phyloP scores from a whole-genome alignment of 1,140 invertebrate species.

The Neoseiulus cucumeris region DNA sequence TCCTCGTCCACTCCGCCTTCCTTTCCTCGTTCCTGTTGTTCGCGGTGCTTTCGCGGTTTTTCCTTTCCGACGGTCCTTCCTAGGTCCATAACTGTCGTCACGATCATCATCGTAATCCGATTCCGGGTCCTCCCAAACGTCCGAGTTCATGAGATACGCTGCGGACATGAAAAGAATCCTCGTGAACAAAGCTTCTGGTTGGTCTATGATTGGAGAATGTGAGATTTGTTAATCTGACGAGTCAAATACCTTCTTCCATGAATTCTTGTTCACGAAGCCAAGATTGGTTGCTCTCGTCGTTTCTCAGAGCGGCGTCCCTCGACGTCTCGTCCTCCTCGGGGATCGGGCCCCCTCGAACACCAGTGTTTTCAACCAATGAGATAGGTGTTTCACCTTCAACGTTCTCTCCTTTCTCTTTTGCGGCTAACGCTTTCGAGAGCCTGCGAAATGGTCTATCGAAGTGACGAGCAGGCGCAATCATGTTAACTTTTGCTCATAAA shows the following conservation, averaged over 20 bases:
- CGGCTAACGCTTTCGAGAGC: not conserved
- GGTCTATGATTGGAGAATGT: too few relatives aligned
- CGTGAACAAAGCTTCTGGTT: too few relatives aligned
- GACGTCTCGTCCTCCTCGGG: not conserved
- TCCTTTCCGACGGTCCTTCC: not conserved
- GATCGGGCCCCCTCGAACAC: not conserved
- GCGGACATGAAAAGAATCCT: too few relatives aligned
- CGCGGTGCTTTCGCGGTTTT: conserved; percentile 20
- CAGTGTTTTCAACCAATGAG: not conserved
- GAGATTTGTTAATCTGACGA: too few relatives aligned
- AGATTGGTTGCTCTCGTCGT: conserved; percentile 5
- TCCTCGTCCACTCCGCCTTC: conserved; percentile 17
- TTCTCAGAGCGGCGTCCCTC: not conserved
- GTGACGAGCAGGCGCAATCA: too few relatives aligned
- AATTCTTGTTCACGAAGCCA: conserved; percentile 6
- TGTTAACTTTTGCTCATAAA: too few relatives aligned
- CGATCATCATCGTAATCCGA: conserved; percentile 11
- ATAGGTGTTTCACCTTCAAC: conserved; percentile 7
- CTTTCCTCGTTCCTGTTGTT: conserved; percentile 25
- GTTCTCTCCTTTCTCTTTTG: not conserved
- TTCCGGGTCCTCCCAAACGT: conserved; percentile 6
- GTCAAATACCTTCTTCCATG: not conserved
- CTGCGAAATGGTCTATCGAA: too few relatives aligned
- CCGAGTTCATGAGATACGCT: not conserved
- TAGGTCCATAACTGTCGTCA: conserved; percentile 5